Base-by-base conservation (phyloP, 2,797 vertebrate species). In the Muscicapa striata region DNA sequence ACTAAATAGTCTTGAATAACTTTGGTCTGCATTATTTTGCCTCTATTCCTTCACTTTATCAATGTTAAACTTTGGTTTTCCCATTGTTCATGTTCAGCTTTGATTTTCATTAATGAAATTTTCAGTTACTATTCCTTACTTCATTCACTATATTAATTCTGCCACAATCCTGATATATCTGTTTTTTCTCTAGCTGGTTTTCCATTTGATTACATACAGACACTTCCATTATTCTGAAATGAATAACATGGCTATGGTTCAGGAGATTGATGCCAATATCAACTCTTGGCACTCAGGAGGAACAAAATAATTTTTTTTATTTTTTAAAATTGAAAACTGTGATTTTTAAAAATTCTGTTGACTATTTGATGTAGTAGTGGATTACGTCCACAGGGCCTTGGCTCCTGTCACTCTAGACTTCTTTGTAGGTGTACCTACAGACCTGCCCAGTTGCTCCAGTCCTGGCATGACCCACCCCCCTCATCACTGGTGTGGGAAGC, bases 141-240 rank as follows among this genome's bases (percentile, higher is more conserved):
- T 93, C 38, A 54, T 83, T 76, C 74, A 38, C 10, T 72, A 40
- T 21, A 61, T 34, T 57, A 16, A 32, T 79, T 89, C 52, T 70
- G 10, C 20, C 52, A 55, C 43, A 91, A 81, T 78, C 83, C 27
- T 27, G 78, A 62, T 57, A 76, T 22, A 70, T 45, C 95, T 90
- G n/a, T 61, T 88, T 95, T 94, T 84, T 36, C 66, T 75, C 43
- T 68, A 59, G 32, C 30, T 92, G 45, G 79, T 84, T 96, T 93
- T 67, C 84, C 19, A 66, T 92, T 93, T 89, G 83, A 91, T 89
- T 94, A 59, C 51, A 52, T 36, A 64, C 15, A 57, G 58, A 93
- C 55, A 54, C 38, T 70, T 77, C 67, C 38, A 80, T 82, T 89
- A 59, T 82, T 90, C 84, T 86, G 76, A 89, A 95, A 64, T 76